phyloP scores from a whole-genome alignment of 2,797 vertebrate species.

The Pipistrellus pipistrellus region DNA sequence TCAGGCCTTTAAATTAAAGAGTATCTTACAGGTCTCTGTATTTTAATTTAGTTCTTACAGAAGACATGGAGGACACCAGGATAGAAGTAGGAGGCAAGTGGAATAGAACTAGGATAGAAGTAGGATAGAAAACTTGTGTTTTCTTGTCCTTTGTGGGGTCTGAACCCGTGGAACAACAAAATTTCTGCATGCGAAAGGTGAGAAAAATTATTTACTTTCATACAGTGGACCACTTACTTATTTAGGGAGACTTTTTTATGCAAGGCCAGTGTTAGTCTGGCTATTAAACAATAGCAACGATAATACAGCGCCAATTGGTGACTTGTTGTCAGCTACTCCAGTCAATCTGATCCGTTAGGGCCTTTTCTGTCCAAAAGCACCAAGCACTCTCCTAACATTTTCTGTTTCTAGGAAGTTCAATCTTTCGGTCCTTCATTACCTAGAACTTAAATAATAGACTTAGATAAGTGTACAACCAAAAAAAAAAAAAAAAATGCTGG shows the following conservation, averaged over 20 bases:
- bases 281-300: not conserved
- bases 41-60: slow-evolving; percentile 56
- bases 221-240: not conserved
- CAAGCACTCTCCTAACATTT: not conserved
- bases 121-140: not conserved
- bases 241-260: not conserved
- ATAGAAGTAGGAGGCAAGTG: not conserved
- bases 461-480: not conserved
- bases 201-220: not conserved
- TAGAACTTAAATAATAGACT: slow-evolving; percentile 33
- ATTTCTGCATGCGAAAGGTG: not conserved
- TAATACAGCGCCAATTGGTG: not conserved
- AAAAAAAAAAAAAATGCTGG: not conserved
- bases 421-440: not conserved
- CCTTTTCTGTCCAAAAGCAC: not conserved
- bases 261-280: not conserved
- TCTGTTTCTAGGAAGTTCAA: not conserved
- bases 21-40: not conserved
- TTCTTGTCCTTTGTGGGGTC: not conserved
- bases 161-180: slow-evolving; percentile 4
- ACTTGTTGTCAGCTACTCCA: not conserved
- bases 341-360: not conserved
- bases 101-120: not conserved
- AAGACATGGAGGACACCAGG: not conserved
- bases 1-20: not conserved